These are phyloP conservation scores for Hirtodrosophila histrioides DNA, from an alignment of 2,888 invertebrate genomes.

Conservation along the genomic window DNA sequence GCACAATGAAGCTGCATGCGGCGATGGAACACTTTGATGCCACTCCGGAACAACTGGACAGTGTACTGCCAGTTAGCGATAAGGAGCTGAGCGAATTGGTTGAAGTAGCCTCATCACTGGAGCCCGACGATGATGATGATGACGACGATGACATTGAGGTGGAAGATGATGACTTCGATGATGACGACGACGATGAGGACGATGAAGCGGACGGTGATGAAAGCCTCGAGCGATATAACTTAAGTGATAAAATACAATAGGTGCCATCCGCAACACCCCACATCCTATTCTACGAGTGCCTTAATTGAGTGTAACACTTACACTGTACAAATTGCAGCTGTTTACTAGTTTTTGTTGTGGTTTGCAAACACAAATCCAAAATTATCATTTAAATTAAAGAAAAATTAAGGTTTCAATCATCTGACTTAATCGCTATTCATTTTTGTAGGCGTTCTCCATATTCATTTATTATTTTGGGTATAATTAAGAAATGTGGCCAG, in stretches of 20 bases:
- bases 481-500: too few species aligned
- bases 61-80: constrained; percentile 58
- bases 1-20: constrained; percentile 39
- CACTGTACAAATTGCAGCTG: neutral
- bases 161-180: constrained; percentile 9
- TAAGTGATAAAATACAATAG: constrained; percentile 11
- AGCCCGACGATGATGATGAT: constrained; percentile 21
- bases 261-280: neutral
- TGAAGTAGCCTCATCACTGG: constrained; percentile 5
- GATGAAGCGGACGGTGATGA: neutral
- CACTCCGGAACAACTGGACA: constrained; percentile 37
- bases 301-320: neutral
- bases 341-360: constrained; percentile 1
- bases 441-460: neutral
- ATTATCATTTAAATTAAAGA: constrained; percentile 28
- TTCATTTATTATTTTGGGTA: too few species aligned
- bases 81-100: constrained; percentile 43
- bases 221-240: constrained; percentile 18
- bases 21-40: constrained; percentile 49
- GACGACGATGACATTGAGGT: constrained; percentile 20
- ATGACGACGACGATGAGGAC: neutral
- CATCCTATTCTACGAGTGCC: neutral
- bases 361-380: constrained; percentile 7
- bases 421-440: neutral
- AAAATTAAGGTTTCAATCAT: too few species aligned